These are phyloP conservation scores for Lacanobia wlatinum DNA, from an alignment of 2,888 invertebrate genomes.

Conservation along the genomic window DNA sequence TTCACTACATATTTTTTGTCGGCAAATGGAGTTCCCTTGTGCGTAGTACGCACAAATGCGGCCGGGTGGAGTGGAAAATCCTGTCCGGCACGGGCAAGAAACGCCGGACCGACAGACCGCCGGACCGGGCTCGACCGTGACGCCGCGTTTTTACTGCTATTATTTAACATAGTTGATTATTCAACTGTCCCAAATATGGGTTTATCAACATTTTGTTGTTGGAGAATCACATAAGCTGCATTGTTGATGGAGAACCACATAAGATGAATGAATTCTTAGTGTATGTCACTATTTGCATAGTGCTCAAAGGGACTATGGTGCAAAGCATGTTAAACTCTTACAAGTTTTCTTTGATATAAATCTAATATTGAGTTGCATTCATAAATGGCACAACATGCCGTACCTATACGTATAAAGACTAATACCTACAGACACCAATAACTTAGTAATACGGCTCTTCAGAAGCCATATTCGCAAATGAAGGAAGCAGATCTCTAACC, in stretches of 20 bases:
- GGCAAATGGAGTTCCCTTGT: slow-evolving; percentile 87
- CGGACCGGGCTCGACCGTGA: slow-evolving; percentile 73
- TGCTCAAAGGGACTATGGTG: no score
- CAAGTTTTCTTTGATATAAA: no score
- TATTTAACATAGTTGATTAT: slow-evolving; percentile 64
- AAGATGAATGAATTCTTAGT: neutral
- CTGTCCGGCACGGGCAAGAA: slow-evolving; percentile 80
- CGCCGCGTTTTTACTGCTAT: slow-evolving; percentile 78
- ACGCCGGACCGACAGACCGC: slow-evolving; percentile 65
- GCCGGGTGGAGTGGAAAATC: slow-evolving; percentile 81
- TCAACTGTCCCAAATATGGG: slow-evolving; percentile 46
- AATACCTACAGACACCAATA: neutral
- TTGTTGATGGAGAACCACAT: neutral
- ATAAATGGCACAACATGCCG: neutral
- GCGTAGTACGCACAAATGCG: slow-evolving; percentile 80
- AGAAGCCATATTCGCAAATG: slow-evolving; percentile 34
- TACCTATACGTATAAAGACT: neutral
- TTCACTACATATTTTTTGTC: slow-evolving; percentile 82
- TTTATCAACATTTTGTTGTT: slow-evolving; percentile 19
- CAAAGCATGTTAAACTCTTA: no score
- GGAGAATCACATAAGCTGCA: neutral
- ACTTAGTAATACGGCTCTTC: slow-evolving; percentile 12
- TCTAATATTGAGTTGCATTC: no score
- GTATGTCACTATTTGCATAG: no score
- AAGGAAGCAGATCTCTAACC: slow-evolving; percentile 22